Base-by-base conservation (phyloP, 2,113 vertebrate species). In the Xiphophorus maculatus region DNA sequence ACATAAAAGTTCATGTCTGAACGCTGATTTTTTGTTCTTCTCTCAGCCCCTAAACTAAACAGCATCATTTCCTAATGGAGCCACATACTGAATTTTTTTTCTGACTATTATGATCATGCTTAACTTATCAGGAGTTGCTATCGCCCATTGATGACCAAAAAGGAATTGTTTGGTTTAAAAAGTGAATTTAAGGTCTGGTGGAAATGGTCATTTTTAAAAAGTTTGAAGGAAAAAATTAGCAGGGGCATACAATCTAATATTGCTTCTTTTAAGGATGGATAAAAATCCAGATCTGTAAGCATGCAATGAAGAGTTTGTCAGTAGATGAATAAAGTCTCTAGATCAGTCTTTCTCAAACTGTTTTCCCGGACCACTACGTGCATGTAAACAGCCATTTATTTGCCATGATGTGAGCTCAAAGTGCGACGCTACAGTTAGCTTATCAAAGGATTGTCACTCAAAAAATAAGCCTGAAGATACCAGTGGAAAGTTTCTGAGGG, bases 1-100 rank as follows among this genome's bases (percentile, higher is more conserved):
- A 95, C 81, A 86, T 15, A n/a, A 30, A 69, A 13, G n/a, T 42
- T 69, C 30, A 42, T 19, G 19, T 40, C 13, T 61, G 51, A 58
- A 19, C 2, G 6, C 51, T 58, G 25, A 58, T 58, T 58, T 58
- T 11, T n/a, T 58, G 7, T 58, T 25, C 22, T n/a, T 11, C 51
- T 25, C 25, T n/a, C 0, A 58, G 51, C 51, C 22, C 2, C 9
- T 11, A 25, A 10, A n/a, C 51, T 3, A 3, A n/a, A 6, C 35
- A n/a, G 25, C 40, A n/a, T n/a, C 2, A n/a, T 58, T 58, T 10
- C 51, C 25, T n/a, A n/a, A 58, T n/a, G 19, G 51, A n/a, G 19
- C 9, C 51, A 58, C 10, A 48, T 58, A 1, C 10, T 22, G 25
- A n/a, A 1, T 37, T 9, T 35, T 37, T 37, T 51, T 51, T 51